Evolutionary conservation across 2,113 vertebrate species (phyloP), one percentile per base, ranked within the genome.

Genomic region (Oreochromis tanganicae): DNA sequence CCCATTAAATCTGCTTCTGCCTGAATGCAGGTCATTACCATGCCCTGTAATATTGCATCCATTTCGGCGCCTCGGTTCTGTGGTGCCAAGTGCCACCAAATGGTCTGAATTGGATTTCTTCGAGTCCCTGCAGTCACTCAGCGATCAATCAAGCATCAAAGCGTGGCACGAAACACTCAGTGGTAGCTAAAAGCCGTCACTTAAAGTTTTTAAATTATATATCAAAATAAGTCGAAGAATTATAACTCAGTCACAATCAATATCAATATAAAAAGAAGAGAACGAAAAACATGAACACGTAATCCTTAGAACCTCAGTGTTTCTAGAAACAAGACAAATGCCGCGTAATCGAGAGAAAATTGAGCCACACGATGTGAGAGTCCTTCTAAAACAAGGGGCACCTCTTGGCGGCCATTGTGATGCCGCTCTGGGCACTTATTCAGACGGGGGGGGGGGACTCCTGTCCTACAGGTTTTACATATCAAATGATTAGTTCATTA

Each of bases 1-100:
- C 9, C 17, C 68, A n/a, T 54, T 3, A 14, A 19, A 16, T 19
- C 56, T 14, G 36, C 43, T 41, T 34, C 36, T 21, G 36, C 14
- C 79, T 83, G 54, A 80, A n/a, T 66, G 80, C 56, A 43, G 73
- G 83, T 80, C 81, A 86, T 91, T 86, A 80, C 73, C 46, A 2
- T 3, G 11, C 29, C 7, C 68, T 61, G 19, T 68, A 54, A 79
- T 68, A 83, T 63, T 43, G 59, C 75, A 19, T 73, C 32, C 48
- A 59, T 78, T 78, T 17, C 66, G 38, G 34, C 48, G 21, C 55
- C 41, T n/a, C 81, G n/a, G 29, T 41, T 81, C 29, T 55, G 71
- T 6, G 52, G 36, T 19, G 16, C 63, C 43, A 16, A 81, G 21
- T 34, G 29, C 7, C 54, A 34, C 43, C 12, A 21, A 85, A 63